Percentiles rank a stretch among this genome's conserved stretches.
Evolutionary conservation across 1,140 invertebrate genomes (phyloP).

Genomic region (Aphelinus certus): DNA sequence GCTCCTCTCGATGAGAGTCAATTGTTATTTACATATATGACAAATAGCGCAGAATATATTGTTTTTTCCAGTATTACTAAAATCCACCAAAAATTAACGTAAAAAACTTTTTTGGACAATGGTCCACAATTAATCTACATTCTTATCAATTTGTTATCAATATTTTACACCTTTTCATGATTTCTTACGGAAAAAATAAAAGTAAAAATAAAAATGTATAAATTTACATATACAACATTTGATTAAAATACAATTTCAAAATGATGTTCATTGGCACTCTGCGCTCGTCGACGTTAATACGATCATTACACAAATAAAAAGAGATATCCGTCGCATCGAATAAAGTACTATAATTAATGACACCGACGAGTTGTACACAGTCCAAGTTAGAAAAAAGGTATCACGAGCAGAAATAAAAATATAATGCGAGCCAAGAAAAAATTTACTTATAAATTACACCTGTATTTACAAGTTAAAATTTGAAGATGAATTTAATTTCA

Average conservation of each 20-base stretch:
- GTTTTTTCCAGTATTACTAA: conserved; percentile 28
- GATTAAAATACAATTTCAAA: conserved; percentile 40
- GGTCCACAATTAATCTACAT: conserved; percentile 34
- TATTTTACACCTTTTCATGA: conserved; percentile 39
- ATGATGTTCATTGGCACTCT: conserved; percentile 42
- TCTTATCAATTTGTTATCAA: conserved; percentile 23
- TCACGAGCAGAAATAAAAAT: conserved; percentile 37
- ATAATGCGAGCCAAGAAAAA: conserved; percentile 20
- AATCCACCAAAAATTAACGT: conserved; percentile 39
- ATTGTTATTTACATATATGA: conserved; percentile 40
- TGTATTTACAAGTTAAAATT: conserved; percentile 38
- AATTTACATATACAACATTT: conserved; percentile 41
- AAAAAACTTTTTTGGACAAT: conserved; percentile 24
- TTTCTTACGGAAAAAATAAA: conserved; percentile 36
- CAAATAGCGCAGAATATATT: conserved; percentile 38
- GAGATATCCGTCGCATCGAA: conserved; percentile 19
- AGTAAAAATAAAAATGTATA: conserved; percentile 40
- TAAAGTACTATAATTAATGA: conserved; percentile 20
- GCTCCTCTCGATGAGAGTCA: conserved; percentile 20
- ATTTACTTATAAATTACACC: conserved; percentile 11
- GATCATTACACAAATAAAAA: conserved; percentile 34
- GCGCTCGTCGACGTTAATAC: conserved; percentile 35
- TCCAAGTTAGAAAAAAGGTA: conserved; percentile 32
- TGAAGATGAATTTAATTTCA: conserved; percentile 11
- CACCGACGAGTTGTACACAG: conserved; percentile 29